These are phyloP conservation scores for Onychomys arenicola DNA, from an alignment of 2,797 vertebrate genomes.

Conservation along the genomic window DNA sequence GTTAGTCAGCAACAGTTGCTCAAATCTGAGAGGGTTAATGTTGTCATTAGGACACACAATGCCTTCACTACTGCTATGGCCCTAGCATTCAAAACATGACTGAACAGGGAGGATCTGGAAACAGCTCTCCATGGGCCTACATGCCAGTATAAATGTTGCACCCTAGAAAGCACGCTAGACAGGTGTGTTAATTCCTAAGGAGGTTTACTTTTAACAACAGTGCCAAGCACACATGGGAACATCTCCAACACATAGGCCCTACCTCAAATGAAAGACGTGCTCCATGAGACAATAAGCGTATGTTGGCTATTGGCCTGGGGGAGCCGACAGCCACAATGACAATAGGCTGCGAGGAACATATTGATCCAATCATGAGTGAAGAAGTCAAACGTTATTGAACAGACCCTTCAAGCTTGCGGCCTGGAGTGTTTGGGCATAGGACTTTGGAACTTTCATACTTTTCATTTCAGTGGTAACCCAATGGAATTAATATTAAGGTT, in stretches of 20 bases:
- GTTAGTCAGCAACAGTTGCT: not conserved
- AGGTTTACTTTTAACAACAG: slow-evolving; percentile 22
- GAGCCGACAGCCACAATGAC: not conserved
- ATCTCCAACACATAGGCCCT: not conserved
- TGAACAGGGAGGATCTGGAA: slow-evolving; percentile 33
- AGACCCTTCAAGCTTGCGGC: not conserved
- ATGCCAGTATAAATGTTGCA: slow-evolving; percentile 46
- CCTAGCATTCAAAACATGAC: slow-evolving; percentile 11
- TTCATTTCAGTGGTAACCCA: not conserved
- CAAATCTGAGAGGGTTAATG: not conserved
- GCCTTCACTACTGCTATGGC: not conserved
- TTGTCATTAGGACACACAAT: not conserved
- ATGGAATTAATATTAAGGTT: not conserved
- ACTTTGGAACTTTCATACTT: slow-evolving; percentile 52
- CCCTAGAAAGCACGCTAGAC: slow-evolving; percentile 6
- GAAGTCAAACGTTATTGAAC: not conserved
- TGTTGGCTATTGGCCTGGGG: not conserved
- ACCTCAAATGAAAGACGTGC: slow-evolving; percentile 6
- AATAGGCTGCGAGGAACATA: slow-evolving; percentile 4
- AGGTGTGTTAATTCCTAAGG: not conserved
- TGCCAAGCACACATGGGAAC: not conserved
- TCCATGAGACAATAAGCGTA: not conserved
- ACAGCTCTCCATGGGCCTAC: not conserved
- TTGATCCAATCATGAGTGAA: not conserved
- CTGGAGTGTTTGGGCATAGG: not conserved